phyloP scores from a whole-genome alignment of 2,888 invertebrate species.

The Trimorus sp. region DNA sequence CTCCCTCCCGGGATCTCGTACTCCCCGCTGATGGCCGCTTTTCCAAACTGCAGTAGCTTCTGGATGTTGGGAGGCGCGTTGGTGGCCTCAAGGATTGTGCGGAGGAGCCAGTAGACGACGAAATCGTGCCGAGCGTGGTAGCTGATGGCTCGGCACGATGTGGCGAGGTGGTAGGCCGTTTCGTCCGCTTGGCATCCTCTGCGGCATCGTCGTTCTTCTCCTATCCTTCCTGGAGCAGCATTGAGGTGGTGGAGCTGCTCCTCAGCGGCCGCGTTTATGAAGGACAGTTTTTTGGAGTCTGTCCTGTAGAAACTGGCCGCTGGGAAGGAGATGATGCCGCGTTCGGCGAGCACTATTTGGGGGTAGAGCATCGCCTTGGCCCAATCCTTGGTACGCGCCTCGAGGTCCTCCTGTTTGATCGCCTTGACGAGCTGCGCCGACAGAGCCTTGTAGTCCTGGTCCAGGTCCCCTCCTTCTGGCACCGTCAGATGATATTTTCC shows the following conservation, averaged over 20 bases:
- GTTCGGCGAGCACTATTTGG: slow-evolving; percentile 2
- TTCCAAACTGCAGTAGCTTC: background rate
- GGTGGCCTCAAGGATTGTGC: background rate
- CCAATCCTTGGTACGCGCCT: background rate
- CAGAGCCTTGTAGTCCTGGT: too few relatives aligned
- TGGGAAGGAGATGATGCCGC: slow-evolving; percentile 11
- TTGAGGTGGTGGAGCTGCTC: slow-evolving; percentile 6
- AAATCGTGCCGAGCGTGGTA: background rate
- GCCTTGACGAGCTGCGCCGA: too few relatives aligned
- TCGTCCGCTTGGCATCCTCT: background rate
- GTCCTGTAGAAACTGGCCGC: background rate
- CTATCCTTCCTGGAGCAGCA: background rate
- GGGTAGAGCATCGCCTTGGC: slow-evolving; percentile 20
- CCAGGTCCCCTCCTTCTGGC: too few relatives aligned
- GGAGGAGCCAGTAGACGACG: background rate
- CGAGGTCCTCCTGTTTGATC: too few relatives aligned
- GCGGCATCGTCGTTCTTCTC: background rate
- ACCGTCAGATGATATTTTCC: background rate
- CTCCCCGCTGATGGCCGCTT: background rate
- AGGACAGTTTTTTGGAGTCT: background rate
- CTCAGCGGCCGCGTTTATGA: slow-evolving; percentile 8
- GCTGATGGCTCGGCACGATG: background rate
- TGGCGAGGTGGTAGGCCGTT: background rate
- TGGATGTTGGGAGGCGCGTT: background rate
- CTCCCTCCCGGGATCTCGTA: background rate